Percentiles rank a stretch among this genome's conserved stretches.
Evolutionary conservation across 2,113 vertebrate species (phyloP).

Genomic region (Emberiza fucata): DNA sequence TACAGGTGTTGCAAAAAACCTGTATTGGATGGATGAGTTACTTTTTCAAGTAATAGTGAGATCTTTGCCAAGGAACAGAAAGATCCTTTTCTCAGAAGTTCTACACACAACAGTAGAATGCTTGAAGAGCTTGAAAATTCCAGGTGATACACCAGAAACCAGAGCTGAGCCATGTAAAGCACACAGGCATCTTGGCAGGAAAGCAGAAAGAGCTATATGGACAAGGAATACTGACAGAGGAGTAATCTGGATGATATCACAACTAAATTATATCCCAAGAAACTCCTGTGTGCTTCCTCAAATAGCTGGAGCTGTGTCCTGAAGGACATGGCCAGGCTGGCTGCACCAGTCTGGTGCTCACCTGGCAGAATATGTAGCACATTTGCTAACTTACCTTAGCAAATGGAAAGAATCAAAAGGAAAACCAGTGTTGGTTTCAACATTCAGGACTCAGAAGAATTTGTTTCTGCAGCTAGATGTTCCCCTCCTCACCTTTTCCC

Average conservation of each 20-base stretch:
- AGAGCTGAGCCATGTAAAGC: not conserved
- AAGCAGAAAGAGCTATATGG: not conserved
- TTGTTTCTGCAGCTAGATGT: constrained; percentile 45
- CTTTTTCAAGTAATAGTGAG: constrained; percentile 63
- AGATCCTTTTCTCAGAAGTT: constrained; percentile 65
- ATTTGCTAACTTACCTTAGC: constrained; percentile 26
- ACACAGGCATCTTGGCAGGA: not conserved
- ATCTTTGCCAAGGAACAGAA: constrained; percentile 62
- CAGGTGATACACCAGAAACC: constrained; percentile 8
- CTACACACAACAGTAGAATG: constrained; percentile 67
- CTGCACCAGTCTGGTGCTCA: not conserved
- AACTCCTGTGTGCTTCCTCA: not conserved
- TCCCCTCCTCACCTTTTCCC: not conserved
- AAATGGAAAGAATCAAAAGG: constrained; percentile 42
- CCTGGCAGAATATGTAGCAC: not conserved
- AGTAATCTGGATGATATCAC: not conserved
- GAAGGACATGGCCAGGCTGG: not conserved
- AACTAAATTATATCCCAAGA: not conserved
- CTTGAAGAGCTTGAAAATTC: constrained; percentile 42
- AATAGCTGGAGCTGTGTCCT: not conserved
- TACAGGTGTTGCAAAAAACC: constrained; percentile 2
- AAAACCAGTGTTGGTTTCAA: constrained; percentile 64
- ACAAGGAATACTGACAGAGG: not conserved
- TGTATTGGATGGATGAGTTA: not conserved
- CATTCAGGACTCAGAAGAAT: constrained; percentile 69